phyloP scores from a whole-genome alignment of 2,888 invertebrate species.

The Morpho achilles region DNA sequence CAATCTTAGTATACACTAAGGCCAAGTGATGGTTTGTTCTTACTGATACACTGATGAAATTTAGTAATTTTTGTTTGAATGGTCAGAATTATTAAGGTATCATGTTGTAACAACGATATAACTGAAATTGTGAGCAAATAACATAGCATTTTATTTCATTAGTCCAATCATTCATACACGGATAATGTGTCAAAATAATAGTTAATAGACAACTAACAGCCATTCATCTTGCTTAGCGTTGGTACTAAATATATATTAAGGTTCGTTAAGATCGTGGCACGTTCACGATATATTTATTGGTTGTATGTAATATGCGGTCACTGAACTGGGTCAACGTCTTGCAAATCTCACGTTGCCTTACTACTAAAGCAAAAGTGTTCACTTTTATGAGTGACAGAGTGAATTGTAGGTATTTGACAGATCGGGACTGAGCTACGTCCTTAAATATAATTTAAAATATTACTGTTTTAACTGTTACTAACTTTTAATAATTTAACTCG shows the following conservation, averaged over 20 bases:
- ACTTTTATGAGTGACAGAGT: no score
- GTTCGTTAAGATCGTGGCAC: conserved; percentile 25
- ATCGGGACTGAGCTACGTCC: no score
- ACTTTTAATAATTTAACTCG: no score
- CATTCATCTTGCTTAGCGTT: conserved; percentile 28
- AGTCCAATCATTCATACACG: no score
- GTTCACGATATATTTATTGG: conserved; percentile 20
- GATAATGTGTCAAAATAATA: conserved; percentile 19
- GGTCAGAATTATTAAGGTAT: no score
- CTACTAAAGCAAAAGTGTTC: no score
- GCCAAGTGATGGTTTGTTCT: neutral
- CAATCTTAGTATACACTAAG: no score
- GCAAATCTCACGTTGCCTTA: neutral
- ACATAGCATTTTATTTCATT: no score
- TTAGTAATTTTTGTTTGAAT: neutral
- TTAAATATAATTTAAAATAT: no score
- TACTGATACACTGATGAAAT: neutral
- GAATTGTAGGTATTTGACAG: no score
- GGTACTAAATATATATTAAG: conserved; percentile 21
- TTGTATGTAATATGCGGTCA: conserved; percentile 23
- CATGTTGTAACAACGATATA: neutral
- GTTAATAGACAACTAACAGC: conserved; percentile 9
- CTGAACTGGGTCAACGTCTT: conserved; percentile 16
- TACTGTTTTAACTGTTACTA: no score
- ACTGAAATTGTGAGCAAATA: no score